These are phyloP conservation scores for Macropus fuliginosus DNA, from an alignment of 2,797 vertebrate genomes.

Conservation along the genomic window DNA sequence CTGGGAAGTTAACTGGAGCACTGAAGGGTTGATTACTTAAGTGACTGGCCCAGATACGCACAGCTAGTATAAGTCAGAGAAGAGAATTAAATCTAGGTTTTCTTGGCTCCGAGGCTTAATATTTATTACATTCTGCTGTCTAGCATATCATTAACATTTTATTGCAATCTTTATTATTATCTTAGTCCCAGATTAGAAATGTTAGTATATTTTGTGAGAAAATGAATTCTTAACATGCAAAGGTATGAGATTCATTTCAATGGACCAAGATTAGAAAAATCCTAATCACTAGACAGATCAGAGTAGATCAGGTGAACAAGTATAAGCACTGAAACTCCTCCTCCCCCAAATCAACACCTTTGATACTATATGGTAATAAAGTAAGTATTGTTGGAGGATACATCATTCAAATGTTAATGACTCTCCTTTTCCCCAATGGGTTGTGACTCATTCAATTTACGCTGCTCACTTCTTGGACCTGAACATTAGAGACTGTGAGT, in stretches of 20 bases:
- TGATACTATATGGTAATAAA: neutral
- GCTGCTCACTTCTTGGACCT: neutral
- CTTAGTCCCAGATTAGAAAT: neutral
- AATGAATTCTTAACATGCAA: neutral
- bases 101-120: neutral
- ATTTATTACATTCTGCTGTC: neutral
- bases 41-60: neutral
- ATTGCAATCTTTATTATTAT: neutral
- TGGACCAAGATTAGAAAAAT: neutral
- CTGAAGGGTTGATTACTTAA: neutral
- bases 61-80: neutral
- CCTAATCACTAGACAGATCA: neutral
- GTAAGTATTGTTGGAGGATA: neutral
- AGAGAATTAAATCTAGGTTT: neutral
- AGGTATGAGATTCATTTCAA: neutral
- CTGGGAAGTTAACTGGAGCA: neutral
- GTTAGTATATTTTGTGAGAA: neutral
- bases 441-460: neutral
- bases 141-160: neutral
- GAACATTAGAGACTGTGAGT: neutral
- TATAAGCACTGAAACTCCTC: neutral
- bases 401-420: neutral
- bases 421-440: neutral
- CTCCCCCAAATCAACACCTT: neutral
- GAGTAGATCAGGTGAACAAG: neutral